Conservation (phyloP, 35 echinoderm and acorn worm genomes). For the Ophioderma brevispina region DNA sequence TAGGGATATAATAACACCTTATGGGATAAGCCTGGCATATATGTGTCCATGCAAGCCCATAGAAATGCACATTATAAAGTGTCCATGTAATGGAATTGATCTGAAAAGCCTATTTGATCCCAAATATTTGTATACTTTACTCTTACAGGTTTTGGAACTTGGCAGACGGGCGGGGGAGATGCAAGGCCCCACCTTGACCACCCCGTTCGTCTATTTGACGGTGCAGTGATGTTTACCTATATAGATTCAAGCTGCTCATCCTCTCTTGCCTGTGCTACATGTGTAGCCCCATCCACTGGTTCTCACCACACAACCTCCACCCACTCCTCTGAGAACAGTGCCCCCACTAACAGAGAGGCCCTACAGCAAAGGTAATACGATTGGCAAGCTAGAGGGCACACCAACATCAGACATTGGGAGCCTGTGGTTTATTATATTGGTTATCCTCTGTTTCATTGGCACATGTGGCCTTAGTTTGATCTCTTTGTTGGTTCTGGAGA, state of each 20-base stretch:
- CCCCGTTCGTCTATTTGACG: background rate
- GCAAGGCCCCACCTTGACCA: background rate
- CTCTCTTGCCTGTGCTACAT: background rate
- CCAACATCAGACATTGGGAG: background rate
- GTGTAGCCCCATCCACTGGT: background rate
- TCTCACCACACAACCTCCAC: background rate
- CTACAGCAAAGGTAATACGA: background rate
- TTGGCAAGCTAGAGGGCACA: background rate
- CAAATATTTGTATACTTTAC: too few relatives aligned
- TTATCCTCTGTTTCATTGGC: slow-evolving; percentile 29
- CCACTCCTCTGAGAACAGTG: background rate
- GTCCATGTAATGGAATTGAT: too few relatives aligned
- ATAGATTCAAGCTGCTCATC: background rate
- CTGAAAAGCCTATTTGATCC: too few relatives aligned
- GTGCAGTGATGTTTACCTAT: background rate
- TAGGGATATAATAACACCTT: too few relatives aligned
- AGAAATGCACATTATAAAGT: too few relatives aligned
- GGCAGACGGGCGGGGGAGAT: background rate
- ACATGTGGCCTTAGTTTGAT: background rate
- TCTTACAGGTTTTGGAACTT: background rate
- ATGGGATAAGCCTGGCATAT: too few relatives aligned
- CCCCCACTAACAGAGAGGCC: background rate
- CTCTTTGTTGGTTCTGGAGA: background rate
- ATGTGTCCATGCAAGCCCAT: too few relatives aligned
- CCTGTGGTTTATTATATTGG: slow-evolving; percentile 33